These are phyloP conservation scores for Anolis apletophallus DNA, from an alignment of 2,797 vertebrate species.

Conservation along the genomic window DNA sequence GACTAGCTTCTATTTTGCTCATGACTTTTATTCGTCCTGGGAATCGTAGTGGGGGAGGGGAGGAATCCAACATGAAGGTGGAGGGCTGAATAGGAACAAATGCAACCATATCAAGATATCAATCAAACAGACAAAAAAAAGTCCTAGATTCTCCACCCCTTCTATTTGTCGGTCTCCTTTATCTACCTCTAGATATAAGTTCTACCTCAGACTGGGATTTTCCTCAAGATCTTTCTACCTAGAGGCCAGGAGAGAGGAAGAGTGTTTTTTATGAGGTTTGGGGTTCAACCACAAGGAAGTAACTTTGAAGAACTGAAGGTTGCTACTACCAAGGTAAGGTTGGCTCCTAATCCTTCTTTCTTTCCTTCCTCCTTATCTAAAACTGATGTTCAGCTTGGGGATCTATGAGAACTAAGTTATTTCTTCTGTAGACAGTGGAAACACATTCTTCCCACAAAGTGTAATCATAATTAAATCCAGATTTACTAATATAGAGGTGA, in stretches of 20 bases:
- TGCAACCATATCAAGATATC: conserved; percentile 34
- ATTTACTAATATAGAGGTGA: too few relatives aligned
- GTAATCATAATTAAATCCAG: too few relatives aligned
- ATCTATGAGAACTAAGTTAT: neutral
- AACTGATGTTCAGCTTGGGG: neutral
- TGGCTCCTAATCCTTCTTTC: conserved; percentile 47
- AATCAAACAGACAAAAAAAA: conserved; percentile 52
- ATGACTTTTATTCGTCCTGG: conserved; percentile 51
- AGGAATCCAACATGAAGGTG: conserved; percentile 8
- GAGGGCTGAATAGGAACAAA: conserved; percentile 40
- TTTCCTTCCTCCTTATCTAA: neutral
- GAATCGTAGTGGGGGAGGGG: conserved; percentile 61
- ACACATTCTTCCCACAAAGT: too few relatives aligned
- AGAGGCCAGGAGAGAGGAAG: conserved; percentile 1
- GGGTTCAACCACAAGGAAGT: conserved; percentile 37
- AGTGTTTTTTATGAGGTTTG: neutral
- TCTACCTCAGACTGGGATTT: conserved; percentile 20
- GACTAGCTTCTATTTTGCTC: conserved; percentile 50
- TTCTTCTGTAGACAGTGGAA: neutral
- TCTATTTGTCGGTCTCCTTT: conserved; percentile 36
- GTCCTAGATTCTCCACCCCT: conserved; percentile 43
- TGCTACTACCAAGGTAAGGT: conserved; percentile 74
- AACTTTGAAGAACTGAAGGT: conserved; percentile 49
- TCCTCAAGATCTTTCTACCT: neutral
- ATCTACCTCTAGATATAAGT: conserved; percentile 39